These are phyloP conservation scores for Leucoraja erinaceus DNA, from an alignment of 2,113 vertebrate species.

Conservation along the genomic window DNA sequence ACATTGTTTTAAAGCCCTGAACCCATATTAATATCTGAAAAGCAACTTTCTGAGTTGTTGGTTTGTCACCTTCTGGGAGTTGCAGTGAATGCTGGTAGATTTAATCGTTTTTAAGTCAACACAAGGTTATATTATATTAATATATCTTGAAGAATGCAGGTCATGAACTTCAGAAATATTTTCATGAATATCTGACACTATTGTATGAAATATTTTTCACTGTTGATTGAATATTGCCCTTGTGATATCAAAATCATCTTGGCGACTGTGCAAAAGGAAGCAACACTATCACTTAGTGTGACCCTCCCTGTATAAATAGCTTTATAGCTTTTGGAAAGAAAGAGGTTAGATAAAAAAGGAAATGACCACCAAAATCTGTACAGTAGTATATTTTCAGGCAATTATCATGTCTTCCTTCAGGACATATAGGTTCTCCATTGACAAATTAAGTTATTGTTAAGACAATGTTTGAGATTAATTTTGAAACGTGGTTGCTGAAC, in stretches of 20 bases:
- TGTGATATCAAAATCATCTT: conserved; percentile 40
- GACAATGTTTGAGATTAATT: not conserved
- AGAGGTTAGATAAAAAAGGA: conserved; percentile 37
- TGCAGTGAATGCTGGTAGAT: conserved; percentile 45
- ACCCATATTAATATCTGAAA: not conserved
- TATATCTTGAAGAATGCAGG: not conserved
- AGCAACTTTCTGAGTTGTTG: not conserved
- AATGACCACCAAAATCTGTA: conserved; percentile 28
- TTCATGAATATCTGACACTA: conserved; percentile 40
- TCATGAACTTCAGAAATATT: conserved; percentile 28
- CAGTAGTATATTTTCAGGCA: conserved; percentile 21
- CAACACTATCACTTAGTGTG: conserved; percentile 30
- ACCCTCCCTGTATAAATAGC: conserved; percentile 29
- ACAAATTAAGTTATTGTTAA: conserved; percentile 22
- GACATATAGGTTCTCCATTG: conserved; percentile 21
- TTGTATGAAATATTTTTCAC: conserved; percentile 38
- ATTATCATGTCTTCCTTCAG: conserved; percentile 36
- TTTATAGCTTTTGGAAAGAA: conserved; percentile 31
- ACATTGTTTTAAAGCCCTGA: not conserved
- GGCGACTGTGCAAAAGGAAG: conserved; percentile 34
- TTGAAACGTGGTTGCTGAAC: not conserved
- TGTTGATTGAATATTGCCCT: conserved; percentile 39
- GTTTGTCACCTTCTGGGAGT: not conserved
- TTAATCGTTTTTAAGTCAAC: conserved; percentile 41
- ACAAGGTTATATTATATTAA: conserved; percentile 10